phyloP scores from a whole-genome alignment of 2,797 vertebrate genomes.

The Pipistrellus pipistrellus region DNA sequence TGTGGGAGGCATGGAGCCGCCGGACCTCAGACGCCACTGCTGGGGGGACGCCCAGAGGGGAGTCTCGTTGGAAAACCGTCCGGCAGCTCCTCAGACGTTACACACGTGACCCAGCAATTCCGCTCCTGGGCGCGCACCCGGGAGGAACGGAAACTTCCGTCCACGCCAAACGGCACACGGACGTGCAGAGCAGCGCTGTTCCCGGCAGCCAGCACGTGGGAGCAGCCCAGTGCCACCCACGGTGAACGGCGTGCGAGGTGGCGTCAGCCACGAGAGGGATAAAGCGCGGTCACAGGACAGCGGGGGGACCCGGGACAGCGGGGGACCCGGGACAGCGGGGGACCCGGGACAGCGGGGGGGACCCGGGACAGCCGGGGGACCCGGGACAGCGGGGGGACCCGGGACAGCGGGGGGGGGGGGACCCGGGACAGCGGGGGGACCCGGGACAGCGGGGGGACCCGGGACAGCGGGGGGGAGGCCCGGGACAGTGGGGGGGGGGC shows the following conservation, averaged over 20 bases:
- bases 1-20: rapidly evolving
- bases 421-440: too few relatives aligned
- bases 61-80: background rate
- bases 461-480: too few relatives aligned
- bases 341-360: too few relatives aligned
- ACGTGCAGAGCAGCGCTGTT: rapidly evolving
- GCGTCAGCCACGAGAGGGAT: background rate
- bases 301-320: too few relatives aligned
- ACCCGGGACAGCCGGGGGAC: too few relatives aligned
- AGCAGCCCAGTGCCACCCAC: rapidly evolving
- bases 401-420: too few relatives aligned
- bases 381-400: too few relatives aligned
- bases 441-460: too few relatives aligned
- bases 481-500: too few relatives aligned
- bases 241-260: background rate
- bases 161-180: rapidly evolving
- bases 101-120: background rate
- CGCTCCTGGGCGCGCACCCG: rapidly evolving
- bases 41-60: rapidly evolving
- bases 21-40: rapidly evolving
- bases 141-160: background rate
- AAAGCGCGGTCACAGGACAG: rapidly evolving
- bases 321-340: too few relatives aligned
- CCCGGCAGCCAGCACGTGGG: background rate
- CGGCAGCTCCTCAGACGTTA: background rate